Evolutionary conservation across 92 coral and sea anemone genomes (phyloP), one percentile per base, ranked within the genome.

Genomic region (Zoanthus solanderi): DNA sequence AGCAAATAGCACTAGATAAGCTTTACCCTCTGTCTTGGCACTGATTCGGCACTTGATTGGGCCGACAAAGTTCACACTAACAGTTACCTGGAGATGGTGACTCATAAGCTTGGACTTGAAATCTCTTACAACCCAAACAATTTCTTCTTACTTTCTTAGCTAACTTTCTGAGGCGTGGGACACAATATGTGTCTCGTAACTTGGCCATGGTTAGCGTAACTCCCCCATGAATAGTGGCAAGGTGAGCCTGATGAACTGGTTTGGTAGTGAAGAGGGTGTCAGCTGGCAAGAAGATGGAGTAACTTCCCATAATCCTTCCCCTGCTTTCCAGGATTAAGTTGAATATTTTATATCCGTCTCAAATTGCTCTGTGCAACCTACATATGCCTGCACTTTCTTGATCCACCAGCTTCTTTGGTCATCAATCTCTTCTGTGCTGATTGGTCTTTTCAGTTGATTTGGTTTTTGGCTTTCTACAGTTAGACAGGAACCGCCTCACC

Each of bases 1-100:
- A 42, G 78, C 29, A 15, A 13, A 73, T 7, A 73, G 30, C 2
- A 17, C 78, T 18, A 73, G 18, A 0, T 73, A 73, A 1, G 78
- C 78, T 18, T 73, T 73, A 42, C 78, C 76, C 47, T 61, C 30
- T 66, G 54, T 67, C 44, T 66, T 82, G 7, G 75, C 18, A 0
- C 31, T 82, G 86, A 82, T 32, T 66, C 75, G 86, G 32, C 42
- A 82, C 76, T 67, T 82, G 23, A 82, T 82, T 61, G 86, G 86
- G 10, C 86, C 76, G 3, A 37, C 86, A 67, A 67, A 66, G 58
- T 82, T 46, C 34, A 65, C 47, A 7, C 66, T 66, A 30, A 77
- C 45, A 13, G 74, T 66, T 66, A 9, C 71, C 65, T 57, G 65
- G 65, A 5, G 65, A 15, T 57, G 65, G 18, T 34, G 42, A 34